phyloP scores from a whole-genome alignment of 2,888 invertebrate genomes.

The Auanema freiburgensis region DNA sequence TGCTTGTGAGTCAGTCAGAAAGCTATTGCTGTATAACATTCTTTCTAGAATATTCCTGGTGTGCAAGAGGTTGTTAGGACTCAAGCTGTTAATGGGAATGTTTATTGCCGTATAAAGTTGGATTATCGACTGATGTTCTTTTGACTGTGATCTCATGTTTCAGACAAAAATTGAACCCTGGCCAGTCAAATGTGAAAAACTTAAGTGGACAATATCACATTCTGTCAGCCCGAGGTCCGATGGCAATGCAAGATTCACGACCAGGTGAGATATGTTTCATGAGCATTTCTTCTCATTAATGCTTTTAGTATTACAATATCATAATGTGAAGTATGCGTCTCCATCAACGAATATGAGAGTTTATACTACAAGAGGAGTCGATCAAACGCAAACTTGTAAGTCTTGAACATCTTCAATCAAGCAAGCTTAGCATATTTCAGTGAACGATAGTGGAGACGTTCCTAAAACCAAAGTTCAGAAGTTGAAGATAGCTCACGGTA shows the following conservation, averaged over 20 bases:
- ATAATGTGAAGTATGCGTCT: no score
- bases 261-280: no score
- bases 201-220: constrained; percentile 12
- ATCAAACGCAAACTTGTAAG: no score
- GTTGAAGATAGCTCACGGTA: constrained; percentile 24
- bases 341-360: no score
- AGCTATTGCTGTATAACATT: not conserved
- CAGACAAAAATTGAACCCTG: constrained; percentile 16
- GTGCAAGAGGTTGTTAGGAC: constrained; percentile 12
- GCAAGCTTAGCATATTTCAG: constrained; percentile 5
- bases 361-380: no score
- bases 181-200: constrained; percentile 10
- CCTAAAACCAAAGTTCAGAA: constrained; percentile 16
- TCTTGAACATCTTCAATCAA: no score
- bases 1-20: not conserved
- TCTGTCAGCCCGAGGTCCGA: constrained; percentile 18
- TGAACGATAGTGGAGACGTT: constrained; percentile 4
- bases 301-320: no score
- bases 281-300: no score
- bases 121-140: not conserved
- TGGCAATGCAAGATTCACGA: not conserved
- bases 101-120: constrained; percentile 16
- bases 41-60: constrained; percentile 7
- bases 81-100: constrained; percentile 17
- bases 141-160: not conserved